Evolutionary conservation across 2,113 vertebrate genomes (phyloP).

Genomic region (Eubucco bourcierii): DNA sequence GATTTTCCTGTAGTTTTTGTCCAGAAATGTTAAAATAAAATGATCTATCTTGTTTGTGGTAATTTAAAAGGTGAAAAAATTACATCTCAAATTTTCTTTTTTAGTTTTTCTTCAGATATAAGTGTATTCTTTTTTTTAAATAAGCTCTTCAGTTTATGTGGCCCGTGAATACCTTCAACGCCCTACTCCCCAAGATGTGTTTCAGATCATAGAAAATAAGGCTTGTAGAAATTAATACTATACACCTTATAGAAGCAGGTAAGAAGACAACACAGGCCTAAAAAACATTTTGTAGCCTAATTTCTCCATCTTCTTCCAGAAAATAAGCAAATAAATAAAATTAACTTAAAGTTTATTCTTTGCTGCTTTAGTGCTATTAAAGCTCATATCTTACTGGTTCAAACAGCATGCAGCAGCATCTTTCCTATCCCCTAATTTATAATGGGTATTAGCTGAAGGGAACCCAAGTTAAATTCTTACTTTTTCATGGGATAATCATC

Average conservation of each 20-base stretch:
- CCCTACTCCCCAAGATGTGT: not conserved
- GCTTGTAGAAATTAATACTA: not conserved
- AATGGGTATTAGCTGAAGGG: not conserved
- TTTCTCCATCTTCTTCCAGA: not conserved
- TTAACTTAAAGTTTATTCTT: not conserved
- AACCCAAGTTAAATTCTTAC: not conserved
- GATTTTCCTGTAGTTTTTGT: not conserved
- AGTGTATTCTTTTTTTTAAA: not conserved
- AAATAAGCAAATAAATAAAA: not conserved
- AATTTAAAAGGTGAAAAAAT: not conserved
- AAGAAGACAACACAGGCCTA: not conserved
- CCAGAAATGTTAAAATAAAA: not conserved
- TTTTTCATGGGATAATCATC: not conserved
- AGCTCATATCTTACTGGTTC: not conserved
- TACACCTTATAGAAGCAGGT: not conserved
- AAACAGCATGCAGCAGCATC: not conserved
- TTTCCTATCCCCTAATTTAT: not conserved
- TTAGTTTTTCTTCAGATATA: not conserved
- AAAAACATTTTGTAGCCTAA: not conserved
- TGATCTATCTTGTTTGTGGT: not conserved
- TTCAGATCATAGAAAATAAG: not conserved
- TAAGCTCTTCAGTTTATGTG: not conserved
- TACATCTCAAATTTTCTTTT: not conserved
- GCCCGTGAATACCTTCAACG: not conserved
- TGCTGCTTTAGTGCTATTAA: not conserved